Conservation (phyloP, 2,797 vertebrate species). For the Premnoplex brunnescens region DNA sequence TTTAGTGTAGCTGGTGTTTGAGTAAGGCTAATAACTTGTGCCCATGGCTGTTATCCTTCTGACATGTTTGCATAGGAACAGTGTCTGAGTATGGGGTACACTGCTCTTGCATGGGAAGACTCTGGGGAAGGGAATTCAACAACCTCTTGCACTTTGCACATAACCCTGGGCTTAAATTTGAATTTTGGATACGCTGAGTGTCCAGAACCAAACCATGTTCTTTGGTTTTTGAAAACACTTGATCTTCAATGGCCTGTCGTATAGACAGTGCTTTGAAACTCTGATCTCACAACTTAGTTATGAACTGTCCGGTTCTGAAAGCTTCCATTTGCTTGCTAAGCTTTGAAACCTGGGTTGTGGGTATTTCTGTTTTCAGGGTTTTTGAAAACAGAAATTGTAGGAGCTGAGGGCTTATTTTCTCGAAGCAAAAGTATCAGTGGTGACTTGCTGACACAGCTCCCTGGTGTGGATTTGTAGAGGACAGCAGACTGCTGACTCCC, state of each 20-base stretch:
- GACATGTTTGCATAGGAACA: not conserved
- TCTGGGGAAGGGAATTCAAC: not conserved
- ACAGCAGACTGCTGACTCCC: not conserved
- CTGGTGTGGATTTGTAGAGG: not conserved
- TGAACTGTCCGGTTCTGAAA: not conserved
- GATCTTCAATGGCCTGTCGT: not conserved
- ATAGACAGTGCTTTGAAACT: not conserved
- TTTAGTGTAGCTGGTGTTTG: not conserved
- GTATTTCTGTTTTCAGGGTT: not conserved
- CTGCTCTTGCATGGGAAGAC: not conserved
- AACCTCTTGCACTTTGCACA: not conserved
- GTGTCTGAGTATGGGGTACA: not conserved
- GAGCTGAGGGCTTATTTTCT: not conserved
- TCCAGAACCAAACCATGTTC: not conserved
- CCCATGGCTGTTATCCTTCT: fast-evolving
- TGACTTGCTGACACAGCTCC: not conserved
- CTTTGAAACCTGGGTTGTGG: not conserved
- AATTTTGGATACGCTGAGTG: not conserved
- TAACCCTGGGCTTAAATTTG: not conserved
- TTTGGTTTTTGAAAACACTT: not conserved
- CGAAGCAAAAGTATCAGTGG: not conserved
- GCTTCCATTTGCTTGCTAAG: not conserved
- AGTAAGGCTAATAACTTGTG: not conserved
- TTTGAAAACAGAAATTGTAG: not conserved
- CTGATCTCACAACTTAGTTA: not conserved